phyloP scores from a whole-genome alignment of 2,113 vertebrate genomes.

The Cyprinodon variegatus region DNA sequence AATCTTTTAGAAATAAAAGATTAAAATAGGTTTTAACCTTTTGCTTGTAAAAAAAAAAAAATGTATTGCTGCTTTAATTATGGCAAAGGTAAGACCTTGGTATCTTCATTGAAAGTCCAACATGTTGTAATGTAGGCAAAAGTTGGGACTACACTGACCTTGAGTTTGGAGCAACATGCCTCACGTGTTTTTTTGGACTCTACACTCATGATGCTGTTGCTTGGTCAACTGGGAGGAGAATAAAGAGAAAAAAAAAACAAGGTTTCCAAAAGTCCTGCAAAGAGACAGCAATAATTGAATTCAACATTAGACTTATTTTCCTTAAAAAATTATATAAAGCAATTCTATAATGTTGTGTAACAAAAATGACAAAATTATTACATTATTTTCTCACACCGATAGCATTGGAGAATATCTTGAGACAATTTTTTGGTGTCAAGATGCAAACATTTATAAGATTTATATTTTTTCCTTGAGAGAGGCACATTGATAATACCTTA shows the following conservation, averaged over 20 bases:
- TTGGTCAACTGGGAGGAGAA: background rate
- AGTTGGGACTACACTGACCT: constrained; percentile 65
- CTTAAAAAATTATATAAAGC: no score
- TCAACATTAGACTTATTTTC: background rate
- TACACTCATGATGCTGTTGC: constrained; percentile 73
- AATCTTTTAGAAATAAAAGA: background rate
- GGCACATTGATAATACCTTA: no score
- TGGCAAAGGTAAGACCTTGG: background rate
- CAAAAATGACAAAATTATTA: no score
- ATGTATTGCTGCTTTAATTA: background rate
- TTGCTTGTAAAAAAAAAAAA: no score
- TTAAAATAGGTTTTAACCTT: no score
- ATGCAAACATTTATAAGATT: background rate
- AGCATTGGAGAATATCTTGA: background rate
- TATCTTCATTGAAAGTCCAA: background rate
- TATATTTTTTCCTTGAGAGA: background rate
- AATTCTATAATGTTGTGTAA: background rate
- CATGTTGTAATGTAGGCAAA: background rate
- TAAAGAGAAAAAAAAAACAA: background rate
- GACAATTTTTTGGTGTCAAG: background rate
- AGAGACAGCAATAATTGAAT: background rate
- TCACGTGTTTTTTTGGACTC: constrained; percentile 64
- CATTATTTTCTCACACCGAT: background rate
- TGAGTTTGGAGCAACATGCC: constrained; percentile 76
- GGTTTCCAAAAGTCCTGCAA: constrained; percentile 23